phyloP scores from a whole-genome alignment of 2,888 invertebrate species.

The Macrophya alboannulata region DNA sequence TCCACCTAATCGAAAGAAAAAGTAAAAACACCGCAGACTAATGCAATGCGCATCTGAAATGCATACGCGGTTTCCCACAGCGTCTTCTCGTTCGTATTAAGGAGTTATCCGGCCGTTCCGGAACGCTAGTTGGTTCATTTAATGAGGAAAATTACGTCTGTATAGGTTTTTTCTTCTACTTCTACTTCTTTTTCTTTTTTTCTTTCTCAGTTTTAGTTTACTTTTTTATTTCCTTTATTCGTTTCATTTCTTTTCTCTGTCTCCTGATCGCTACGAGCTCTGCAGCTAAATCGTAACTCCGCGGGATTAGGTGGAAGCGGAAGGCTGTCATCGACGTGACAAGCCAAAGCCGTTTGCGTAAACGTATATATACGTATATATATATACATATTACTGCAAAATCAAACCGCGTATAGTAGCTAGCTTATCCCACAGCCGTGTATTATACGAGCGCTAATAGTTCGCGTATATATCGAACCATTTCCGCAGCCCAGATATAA shows the following conservation, averaged over 20 bases:
- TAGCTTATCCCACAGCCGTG: too few relatives aligned
- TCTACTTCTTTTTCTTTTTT: too few relatives aligned
- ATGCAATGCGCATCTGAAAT: constrained; percentile 28
- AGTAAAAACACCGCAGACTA: not conserved
- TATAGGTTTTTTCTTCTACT: not conserved
- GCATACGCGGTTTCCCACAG: not conserved
- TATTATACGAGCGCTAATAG: not conserved
- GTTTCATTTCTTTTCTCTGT: too few relatives aligned
- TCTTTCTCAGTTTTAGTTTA: too few relatives aligned
- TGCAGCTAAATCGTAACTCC: too few relatives aligned
- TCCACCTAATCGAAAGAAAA: not conserved
- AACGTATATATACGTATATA: too few relatives aligned
- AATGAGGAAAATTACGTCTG: constrained; percentile 29
- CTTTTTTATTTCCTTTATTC: too few relatives aligned
- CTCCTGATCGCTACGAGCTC: too few relatives aligned
- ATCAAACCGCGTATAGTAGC: too few relatives aligned
- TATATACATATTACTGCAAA: too few relatives aligned
- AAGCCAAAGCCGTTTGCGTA: not conserved
- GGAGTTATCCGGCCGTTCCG: not conserved
- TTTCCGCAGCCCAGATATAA: not conserved
- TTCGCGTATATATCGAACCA: not conserved
- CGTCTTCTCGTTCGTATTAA: not conserved
- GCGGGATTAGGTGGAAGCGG: not conserved
- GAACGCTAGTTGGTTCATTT: not conserved
- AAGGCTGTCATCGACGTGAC: not conserved